Conservation (phyloP, 1,140 invertebrate genomes). For the Leguminivora glycinivorella region DNA sequence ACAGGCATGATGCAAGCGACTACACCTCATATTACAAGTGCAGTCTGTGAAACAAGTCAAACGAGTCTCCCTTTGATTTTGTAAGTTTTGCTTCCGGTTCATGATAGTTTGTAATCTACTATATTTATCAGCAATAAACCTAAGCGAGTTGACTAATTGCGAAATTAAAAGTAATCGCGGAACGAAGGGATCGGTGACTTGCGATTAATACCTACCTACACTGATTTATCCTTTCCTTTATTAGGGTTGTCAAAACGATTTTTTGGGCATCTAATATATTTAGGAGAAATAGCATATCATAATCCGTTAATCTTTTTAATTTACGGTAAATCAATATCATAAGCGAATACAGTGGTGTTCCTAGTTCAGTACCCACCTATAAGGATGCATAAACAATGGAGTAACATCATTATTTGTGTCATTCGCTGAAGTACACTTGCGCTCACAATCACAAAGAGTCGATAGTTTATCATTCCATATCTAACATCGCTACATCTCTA, state of each 20-base stretch:
- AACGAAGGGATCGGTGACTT: neutral
- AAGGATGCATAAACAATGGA: no score
- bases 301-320: neutral
- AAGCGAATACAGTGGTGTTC: no score
- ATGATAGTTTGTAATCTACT: neutral
- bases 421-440: no score
- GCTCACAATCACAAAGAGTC: no score
- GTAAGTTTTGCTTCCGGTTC: neutral
- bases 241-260: neutral
- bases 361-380: no score
- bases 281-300: neutral
- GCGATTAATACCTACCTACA: neutral
- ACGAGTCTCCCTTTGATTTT: neutral
- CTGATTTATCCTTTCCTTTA: neutral
- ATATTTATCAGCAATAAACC: neutral
- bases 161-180: neutral
- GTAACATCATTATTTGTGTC: no score
- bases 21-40: neutral
- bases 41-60: slow-evolving; percentile 2
- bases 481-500: neutral
- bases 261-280: neutral
- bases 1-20: neutral
- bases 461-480: neutral
- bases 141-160: neutral
- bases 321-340: neutral